Evolutionary conservation across 2,888 invertebrate genomes (phyloP), one percentile per base, ranked within the genome.

Genomic region (Rambutsinella grinnellia): DNA sequence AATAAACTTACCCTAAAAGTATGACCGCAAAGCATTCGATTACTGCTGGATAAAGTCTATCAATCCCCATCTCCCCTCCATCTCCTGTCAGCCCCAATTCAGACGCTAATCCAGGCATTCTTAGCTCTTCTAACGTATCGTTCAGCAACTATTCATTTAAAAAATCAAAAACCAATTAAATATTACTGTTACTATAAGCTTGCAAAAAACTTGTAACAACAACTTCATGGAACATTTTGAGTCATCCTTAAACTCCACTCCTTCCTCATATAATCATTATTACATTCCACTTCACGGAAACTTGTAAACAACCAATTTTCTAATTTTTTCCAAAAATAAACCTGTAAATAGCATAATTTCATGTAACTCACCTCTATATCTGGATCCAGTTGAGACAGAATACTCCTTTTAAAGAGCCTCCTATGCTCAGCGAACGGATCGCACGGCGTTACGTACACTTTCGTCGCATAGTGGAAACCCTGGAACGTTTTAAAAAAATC

Each of bases 21-120:
- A 96, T 96, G 65, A 96, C 93, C 53, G 92, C 94, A 87, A 97
- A 97, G 86, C 96, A 96, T 89, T 97, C 93, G 80, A 94, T 90
- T 77, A 97, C 87, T 10, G 97, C 97, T 76, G 96, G 94, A 88
- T 95, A 95, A 36, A 89, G 87, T 15, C 78, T 66, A 19, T 81
- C 82, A 47, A 79, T 74, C 0, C 76, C 69, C 72, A 79, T 78
- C 27, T 78, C 69, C 15, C 57, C 65, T 8, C 57, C 24, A 49
- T 57, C 63, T n/a, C n/a, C n/a, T n/a, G 15, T 63, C 60, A 8
- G 46, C 58, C 61, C 71, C 57, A 63, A 47, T 26, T 57, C 62
- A 19, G 51, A 36, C 51, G 65, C 69, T 58, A 57, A 44, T 28
- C 63, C 47, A 51, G 78, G 23, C 67, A 70, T 58, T 44, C 23